These are phyloP conservation scores for Nyctalus aviator DNA, from an alignment of 2,797 vertebrate genomes.

Conservation along the genomic window DNA sequence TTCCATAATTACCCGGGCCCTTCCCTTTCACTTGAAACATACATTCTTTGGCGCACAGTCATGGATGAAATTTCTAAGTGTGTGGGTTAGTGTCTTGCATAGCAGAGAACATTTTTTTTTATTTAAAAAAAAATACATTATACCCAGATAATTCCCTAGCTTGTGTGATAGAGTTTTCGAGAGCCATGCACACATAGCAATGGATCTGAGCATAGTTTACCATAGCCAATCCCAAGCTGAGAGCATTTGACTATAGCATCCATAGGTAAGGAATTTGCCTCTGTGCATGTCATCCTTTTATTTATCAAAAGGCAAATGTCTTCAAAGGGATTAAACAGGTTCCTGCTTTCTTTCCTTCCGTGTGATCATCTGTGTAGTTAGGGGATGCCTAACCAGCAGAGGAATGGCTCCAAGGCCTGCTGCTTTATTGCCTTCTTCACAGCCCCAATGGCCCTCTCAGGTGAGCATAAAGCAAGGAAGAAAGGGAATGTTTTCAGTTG, in stretches of 20 bases:
- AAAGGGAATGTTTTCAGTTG: neutral
- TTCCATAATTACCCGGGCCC: rapidly evolving
- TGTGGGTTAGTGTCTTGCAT: neutral
- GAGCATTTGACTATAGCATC: neutral
- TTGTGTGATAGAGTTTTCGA: neutral
- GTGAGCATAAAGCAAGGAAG: neutral
- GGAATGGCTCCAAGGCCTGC: neutral
- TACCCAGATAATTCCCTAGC: too few species aligned
- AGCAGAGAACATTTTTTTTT: neutral
- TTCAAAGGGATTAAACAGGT: neutral
- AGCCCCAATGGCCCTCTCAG: too few species aligned
- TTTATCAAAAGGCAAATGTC: neutral
- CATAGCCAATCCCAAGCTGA: neutral
- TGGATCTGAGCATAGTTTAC: neutral
- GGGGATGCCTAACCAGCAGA: neutral
- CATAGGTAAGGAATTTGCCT: neutral
- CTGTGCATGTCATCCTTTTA: neutral
- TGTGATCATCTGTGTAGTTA: neutral
- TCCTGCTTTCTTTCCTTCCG: neutral
- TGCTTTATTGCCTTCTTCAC: neutral
- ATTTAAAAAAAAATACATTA: neutral
- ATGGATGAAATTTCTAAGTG: neutral
- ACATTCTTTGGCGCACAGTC: neutral
- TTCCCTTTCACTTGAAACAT: neutral
- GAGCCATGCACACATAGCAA: neutral